Evolutionary conservation across 23 tunicate genomes (phyloP).

Genomic region (Oikopleura dioica): DNA sequence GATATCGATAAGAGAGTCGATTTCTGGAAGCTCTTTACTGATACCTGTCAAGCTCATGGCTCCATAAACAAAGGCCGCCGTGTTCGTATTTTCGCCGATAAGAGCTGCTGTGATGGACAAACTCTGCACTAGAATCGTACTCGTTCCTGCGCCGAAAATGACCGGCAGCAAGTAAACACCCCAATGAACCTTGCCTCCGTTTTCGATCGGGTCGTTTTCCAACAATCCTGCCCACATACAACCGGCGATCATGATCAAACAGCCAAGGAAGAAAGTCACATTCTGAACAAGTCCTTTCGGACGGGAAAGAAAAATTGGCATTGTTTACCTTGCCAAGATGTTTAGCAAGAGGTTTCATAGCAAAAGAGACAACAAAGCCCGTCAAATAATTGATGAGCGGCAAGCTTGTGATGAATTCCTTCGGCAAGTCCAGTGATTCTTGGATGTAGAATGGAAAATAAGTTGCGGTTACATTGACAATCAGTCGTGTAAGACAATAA

Average conservation of each 20-base stretch:
- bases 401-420: not conserved
- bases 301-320: not conserved
- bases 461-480: not conserved
- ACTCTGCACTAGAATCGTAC: not conserved
- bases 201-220: not conserved
- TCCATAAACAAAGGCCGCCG: too few relatives aligned
- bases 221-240: not conserved
- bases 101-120: not conserved
- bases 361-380: not conserved
- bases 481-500: not conserved
- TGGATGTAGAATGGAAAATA: too few relatives aligned
- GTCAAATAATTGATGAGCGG: not conserved
- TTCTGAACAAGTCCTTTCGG: not conserved
- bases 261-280: not conserved
- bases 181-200: too few relatives aligned
- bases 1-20: not conserved
- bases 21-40: not conserved
- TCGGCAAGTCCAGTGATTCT: not conserved
- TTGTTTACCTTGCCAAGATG: not conserved
- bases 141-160: not conserved
- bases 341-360: not conserved
- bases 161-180: too few relatives aligned
- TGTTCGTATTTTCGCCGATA: not conserved
- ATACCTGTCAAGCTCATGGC: not conserved
- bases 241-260: not conserved